Evolutionary conservation across 2,113 vertebrate species (phyloP).

Genomic region (Odontophorus gujanensis): DNA sequence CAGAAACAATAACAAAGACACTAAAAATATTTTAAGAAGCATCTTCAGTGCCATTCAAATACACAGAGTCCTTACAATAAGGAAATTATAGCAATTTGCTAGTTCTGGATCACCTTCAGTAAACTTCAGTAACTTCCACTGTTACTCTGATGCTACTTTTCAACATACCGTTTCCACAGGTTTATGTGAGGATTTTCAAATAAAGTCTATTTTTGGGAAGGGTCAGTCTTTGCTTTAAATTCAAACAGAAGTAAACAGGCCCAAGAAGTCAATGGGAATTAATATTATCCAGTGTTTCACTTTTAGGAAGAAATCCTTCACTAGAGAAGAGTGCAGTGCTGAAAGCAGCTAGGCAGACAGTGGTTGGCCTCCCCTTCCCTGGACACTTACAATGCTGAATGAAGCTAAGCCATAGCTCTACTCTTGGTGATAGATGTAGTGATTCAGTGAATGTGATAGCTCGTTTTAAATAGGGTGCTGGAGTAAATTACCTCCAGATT

Average conservation of each 20-base stretch:
- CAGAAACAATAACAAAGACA: background rate
- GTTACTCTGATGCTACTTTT: background rate
- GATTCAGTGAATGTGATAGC: fast-evolving
- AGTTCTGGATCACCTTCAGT: background rate
- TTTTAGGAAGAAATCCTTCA: background rate
- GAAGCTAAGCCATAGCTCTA: background rate
- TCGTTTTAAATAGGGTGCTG: background rate
- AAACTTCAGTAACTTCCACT: background rate
- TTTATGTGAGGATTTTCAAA: background rate
- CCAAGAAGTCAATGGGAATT: background rate
- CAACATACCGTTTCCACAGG: background rate
- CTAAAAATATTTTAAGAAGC: background rate
- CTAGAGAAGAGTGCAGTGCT: background rate
- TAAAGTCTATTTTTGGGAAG: background rate
- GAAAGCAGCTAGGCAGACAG: background rate
- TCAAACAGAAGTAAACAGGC: background rate
- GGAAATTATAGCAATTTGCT: background rate
- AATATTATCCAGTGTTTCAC: background rate
- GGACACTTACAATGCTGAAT: background rate
- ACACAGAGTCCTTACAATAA: background rate
- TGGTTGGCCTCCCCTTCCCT: background rate
- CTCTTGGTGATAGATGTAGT: background rate
- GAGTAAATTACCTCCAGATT: background rate
- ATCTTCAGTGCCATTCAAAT: background rate
- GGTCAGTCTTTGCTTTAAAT: background rate